These are phyloP conservation scores for Heliopora coerulea DNA, from an alignment of 92 coral and sea anemone species.

Conservation along the genomic window DNA sequence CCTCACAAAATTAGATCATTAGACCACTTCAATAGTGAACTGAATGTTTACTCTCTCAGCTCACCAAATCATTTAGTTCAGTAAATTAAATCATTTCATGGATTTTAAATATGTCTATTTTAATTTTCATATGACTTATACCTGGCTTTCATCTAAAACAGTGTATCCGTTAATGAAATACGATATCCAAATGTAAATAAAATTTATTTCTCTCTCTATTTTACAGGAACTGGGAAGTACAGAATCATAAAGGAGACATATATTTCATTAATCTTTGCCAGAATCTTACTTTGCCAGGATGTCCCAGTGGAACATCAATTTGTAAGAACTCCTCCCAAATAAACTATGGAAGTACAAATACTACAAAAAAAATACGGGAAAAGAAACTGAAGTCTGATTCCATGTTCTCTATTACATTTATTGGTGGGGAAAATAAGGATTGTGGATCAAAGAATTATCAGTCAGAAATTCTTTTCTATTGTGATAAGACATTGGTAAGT, in stretches of 20 bases:
- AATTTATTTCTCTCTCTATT: neutral
- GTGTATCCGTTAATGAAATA: too few relatives aligned
- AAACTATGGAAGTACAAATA: constrained; percentile 3
- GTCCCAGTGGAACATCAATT: constrained; percentile 5
- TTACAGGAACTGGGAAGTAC: constrained; percentile 34
- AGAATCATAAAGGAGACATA: neutral
- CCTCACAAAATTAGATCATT: too few relatives aligned
- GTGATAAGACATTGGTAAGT: constrained; percentile 4
- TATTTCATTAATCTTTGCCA: constrained; percentile 20
- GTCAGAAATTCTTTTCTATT: constrained; percentile 19
- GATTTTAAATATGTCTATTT: too few relatives aligned
- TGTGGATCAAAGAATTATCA: neutral
- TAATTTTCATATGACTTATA: too few relatives aligned
- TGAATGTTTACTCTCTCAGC: too few relatives aligned
- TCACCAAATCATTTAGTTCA: too few relatives aligned
- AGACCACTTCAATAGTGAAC: too few relatives aligned
- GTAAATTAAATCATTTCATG: too few relatives aligned
- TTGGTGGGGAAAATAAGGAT: neutral
- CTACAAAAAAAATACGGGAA: neutral
- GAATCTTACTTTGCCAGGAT: neutral
- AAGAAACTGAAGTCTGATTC: too few relatives aligned
- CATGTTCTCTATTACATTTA: constrained; percentile 4
- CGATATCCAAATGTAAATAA: too few relatives aligned
- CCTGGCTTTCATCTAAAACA: too few relatives aligned
- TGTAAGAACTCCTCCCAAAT: neutral